Percentiles rank a stretch among this genome's conserved stretches.
phyloP scores from a whole-genome alignment of 2,113 vertebrate species.

The Pelvicachromis taeniatus region DNA sequence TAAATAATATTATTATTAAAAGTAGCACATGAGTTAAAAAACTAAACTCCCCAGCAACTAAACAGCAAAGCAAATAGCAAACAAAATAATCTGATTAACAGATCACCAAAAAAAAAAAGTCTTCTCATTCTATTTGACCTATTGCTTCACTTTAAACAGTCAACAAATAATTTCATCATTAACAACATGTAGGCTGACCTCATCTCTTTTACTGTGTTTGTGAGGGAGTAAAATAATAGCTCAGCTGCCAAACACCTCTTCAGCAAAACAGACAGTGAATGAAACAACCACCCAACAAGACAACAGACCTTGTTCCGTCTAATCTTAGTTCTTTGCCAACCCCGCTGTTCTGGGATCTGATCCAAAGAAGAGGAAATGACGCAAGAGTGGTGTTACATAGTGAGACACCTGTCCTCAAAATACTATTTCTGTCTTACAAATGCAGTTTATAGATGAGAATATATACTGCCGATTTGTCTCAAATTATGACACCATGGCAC shows the following conservation, averaged over 20 bases:
- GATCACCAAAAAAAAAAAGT: neutral
- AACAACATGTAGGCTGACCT: neutral
- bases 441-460: neutral
- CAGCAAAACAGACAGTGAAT: constrained; percentile 5
- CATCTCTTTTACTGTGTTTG: neutral
- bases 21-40: neutral
- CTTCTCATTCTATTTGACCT: neutral
- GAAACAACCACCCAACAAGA: constrained; percentile 4
- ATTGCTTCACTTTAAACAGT: neutral
- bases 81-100: neutral
- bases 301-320: constrained; percentile 6
- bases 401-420: constrained; percentile 23
- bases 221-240: neutral
- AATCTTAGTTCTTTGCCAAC: constrained; percentile 7
- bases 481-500: neutral
- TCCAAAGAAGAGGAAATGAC: constrained; percentile 33
- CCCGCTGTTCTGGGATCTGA: constrained; percentile 20
- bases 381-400: constrained; percentile 24
- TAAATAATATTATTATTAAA: no score
- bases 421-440: neutral
- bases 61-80: neutral
- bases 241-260: constrained; percentile 7
- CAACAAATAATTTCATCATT: neutral
- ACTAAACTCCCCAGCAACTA: neutral
- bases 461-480: neutral